These are phyloP conservation scores for Tubulanus polymorphus DNA, from an alignment of 2,888 invertebrate species.

Conservation along the genomic window DNA sequence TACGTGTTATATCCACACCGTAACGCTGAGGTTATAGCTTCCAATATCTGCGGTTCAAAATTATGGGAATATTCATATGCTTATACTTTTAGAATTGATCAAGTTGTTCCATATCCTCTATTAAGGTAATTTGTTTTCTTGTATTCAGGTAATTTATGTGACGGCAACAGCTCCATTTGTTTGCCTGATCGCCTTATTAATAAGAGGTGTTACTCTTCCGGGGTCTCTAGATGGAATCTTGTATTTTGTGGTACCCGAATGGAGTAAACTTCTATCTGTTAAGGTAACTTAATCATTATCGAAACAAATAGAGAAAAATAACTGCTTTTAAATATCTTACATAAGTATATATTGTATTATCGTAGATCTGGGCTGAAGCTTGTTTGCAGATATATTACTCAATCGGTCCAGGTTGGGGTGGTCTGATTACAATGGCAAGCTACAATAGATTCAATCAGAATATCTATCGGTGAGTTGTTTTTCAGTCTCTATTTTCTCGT, in stretches of 20 bases:
- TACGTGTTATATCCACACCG: no score
- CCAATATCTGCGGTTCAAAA: no score
- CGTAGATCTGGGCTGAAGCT: conserved; percentile 46
- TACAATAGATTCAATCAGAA: conserved; percentile 32
- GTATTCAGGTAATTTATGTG: conserved; percentile 30
- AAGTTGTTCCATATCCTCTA: no score
- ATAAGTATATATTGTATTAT: no score
- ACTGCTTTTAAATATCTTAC: no score
- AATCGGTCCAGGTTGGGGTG: conserved; percentile 42
- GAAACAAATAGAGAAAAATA: no score
- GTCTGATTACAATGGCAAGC: conserved; percentile 32
- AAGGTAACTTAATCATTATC: no score
- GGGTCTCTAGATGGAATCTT: neutral
- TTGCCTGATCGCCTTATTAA: neutral
- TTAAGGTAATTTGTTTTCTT: no score
- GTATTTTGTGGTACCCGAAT: neutral
- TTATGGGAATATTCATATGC: no score
- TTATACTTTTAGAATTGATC: no score
- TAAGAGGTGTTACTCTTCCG: neutral
- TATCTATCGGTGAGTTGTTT: conserved; percentile 24
- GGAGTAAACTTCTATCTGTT: conserved; percentile 2
- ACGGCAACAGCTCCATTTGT: neutral
- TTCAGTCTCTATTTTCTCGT: no score
- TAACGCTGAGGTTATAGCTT: no score
- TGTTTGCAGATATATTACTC: conserved; percentile 52